These are phyloP conservation scores for Tenthredo amoena DNA, from an alignment of 2,888 invertebrate species.

Conservation along the genomic window DNA sequence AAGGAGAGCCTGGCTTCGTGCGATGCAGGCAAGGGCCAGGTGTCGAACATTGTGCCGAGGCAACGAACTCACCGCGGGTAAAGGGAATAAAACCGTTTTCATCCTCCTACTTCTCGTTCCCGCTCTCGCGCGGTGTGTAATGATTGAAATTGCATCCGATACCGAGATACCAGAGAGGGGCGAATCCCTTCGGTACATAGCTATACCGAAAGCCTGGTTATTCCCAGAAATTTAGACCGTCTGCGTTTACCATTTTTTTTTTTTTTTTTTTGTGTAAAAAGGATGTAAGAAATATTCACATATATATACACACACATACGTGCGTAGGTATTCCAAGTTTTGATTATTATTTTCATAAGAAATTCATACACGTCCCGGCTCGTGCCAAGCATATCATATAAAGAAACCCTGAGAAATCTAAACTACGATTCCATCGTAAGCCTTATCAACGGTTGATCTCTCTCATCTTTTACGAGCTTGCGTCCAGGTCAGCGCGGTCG, in stretches of 20 bases:
- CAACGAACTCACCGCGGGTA: slow-evolving; percentile 52
- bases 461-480: slow-evolving; percentile 52
- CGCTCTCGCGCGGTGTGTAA: slow-evolving; percentile 38
- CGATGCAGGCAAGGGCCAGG: slow-evolving; percentile 51
- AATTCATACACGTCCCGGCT: slow-evolving; percentile 47
- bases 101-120: slow-evolving; percentile 42
- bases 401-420: slow-evolving; percentile 52
- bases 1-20: slow-evolving; percentile 25
- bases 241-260: not conserved
- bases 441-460: slow-evolving; percentile 47
- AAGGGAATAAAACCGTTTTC: slow-evolving; percentile 53
- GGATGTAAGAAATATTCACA: not conserved
- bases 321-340: not conserved
- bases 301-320: not conserved
- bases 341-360: slow-evolving; percentile 2
- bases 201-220: slow-evolving; percentile 40
- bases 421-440: slow-evolving; percentile 49
- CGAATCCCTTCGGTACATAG: slow-evolving; percentile 57
- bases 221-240: slow-evolving; percentile 5
- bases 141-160: slow-evolving; percentile 50
- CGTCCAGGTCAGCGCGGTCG: slow-evolving; percentile 49
- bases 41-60: slow-evolving; percentile 56
- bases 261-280: not conserved
- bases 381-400: slow-evolving; percentile 50
- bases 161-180: slow-evolving; percentile 8